Evolutionary conservation across 2,797 vertebrate genomes (phyloP).

Genomic region (Cyclura pinguis): DNA sequence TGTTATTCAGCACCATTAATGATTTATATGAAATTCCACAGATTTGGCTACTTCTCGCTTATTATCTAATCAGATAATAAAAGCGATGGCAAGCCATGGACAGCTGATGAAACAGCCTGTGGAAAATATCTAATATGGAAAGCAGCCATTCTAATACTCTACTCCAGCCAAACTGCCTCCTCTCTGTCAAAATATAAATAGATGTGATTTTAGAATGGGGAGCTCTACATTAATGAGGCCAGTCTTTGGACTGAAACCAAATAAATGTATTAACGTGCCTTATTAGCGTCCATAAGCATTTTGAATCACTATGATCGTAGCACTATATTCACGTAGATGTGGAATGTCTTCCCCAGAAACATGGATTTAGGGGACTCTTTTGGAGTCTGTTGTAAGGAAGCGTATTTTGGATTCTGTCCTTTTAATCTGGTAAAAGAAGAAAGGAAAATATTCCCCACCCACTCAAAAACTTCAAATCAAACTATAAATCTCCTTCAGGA

Average conservation of each 20-base stretch:
- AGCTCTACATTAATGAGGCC: not conserved
- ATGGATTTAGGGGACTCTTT: no score
- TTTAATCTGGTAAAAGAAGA: no score
- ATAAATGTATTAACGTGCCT: not conserved
- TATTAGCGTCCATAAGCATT: not conserved
- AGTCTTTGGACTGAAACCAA: not conserved
- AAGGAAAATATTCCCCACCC: no score
- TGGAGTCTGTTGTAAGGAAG: no score
- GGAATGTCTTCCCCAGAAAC: not conserved
- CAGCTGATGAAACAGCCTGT: not conserved
- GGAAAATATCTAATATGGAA: not conserved
- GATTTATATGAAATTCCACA: slow-evolving; percentile 26
- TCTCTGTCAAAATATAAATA: not conserved
- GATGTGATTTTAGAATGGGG: not conserved
- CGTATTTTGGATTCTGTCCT: no score
- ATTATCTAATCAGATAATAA: slow-evolving; percentile 17
- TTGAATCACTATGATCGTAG: not conserved
- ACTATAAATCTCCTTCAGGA: no score
- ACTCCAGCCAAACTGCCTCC: not conserved
- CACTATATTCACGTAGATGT: not conserved
- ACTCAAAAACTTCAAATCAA: no score
- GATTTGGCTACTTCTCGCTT: slow-evolving; percentile 11
- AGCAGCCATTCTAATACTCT: not conserved
- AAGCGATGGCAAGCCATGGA: slow-evolving; percentile 15
- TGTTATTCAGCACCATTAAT: slow-evolving; percentile 21